Conservation (phyloP, 2,113 vertebrate genomes). For the Progne subis region DNA sequence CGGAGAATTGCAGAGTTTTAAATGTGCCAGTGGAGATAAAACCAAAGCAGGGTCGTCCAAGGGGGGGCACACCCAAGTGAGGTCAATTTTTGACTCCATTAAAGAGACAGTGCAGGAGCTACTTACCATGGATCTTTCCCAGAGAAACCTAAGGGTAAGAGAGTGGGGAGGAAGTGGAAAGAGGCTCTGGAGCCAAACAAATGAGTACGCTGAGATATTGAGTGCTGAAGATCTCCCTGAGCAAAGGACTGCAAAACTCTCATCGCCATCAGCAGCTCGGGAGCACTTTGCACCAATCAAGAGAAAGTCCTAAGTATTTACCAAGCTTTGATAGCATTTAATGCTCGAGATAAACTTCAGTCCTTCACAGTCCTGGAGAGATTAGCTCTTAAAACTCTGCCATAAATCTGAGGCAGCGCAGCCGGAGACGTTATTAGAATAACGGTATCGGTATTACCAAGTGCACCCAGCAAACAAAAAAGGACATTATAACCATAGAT, state of each 20-base stretch:
- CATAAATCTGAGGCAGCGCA: slow-evolving; percentile 41
- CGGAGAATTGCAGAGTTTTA: neutral
- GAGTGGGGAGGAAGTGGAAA: neutral
- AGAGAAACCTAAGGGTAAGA: slow-evolving; percentile 19
- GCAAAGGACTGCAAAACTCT: neutral
- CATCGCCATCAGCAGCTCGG: neutral
- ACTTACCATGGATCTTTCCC: slow-evolving; percentile 34
- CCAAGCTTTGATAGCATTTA: slow-evolving; percentile 12
- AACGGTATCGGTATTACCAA: neutral
- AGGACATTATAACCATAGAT: slow-evolving; percentile 28
- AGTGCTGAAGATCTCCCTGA: neutral
- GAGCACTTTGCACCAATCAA: slow-evolving; percentile 9
- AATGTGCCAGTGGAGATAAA: neutral
- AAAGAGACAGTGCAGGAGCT: neutral
- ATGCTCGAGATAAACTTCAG: slow-evolving; percentile 33
- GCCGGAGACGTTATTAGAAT: neutral
- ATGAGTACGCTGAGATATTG: neutral
- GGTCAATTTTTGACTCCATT: neutral
- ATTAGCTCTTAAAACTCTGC: slow-evolving; percentile 43
- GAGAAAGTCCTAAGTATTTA: slow-evolving; percentile 9
- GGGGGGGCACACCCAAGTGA: neutral
- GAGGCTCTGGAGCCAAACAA: slow-evolving; percentile 20
- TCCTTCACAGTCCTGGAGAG: slow-evolving; percentile 23
- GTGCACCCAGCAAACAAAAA: slow-evolving; percentile 60
- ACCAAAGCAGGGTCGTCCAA: neutral